phyloP scores from a whole-genome alignment of 2,797 vertebrate species.

The Phoeniculus purpureus region DNA sequence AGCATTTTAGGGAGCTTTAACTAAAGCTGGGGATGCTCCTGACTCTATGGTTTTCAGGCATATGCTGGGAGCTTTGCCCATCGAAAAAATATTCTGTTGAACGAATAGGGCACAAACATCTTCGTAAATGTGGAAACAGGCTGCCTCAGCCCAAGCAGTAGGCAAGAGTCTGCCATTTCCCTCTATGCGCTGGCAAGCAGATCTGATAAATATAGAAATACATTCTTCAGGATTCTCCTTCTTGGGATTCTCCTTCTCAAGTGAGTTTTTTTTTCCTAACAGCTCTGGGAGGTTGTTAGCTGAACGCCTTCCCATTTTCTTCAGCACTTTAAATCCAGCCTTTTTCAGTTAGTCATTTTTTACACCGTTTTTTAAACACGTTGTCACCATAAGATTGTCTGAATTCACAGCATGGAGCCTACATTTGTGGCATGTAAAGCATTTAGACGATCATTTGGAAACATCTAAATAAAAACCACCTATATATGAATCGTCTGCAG shows the following conservation, averaged over 20 bases:
- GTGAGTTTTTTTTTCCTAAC: background rate
- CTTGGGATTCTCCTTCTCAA: slow-evolving; percentile 19
- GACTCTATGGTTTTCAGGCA: background rate
- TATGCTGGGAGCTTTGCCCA: rapidly evolving
- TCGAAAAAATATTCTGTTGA: background rate
- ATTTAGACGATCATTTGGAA: background rate
- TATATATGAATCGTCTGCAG: background rate
- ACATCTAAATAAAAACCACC: background rate
- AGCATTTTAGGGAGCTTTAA: background rate
- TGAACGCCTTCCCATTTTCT: slow-evolving; percentile 23
- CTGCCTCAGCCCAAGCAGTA: background rate
- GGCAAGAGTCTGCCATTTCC: background rate
- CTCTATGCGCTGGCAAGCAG: background rate
- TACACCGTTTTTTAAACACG: slow-evolving; percentile 13
- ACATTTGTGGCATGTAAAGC: background rate
- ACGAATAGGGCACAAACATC: background rate
- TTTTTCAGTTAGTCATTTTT: slow-evolving; percentile 45
- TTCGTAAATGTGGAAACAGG: background rate
- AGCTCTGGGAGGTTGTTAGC: background rate
- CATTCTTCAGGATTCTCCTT: slow-evolving; percentile 13
- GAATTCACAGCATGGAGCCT: background rate
- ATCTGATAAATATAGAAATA: slow-evolving; percentile 8
- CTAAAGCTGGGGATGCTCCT: background rate
- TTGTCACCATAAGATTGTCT: background rate
- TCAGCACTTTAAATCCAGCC: slow-evolving; percentile 15